Evolutionary conservation across 2,888 invertebrate species (phyloP), one percentile per base, ranked within the genome.

Genomic region (Tiphia femorata): DNA sequence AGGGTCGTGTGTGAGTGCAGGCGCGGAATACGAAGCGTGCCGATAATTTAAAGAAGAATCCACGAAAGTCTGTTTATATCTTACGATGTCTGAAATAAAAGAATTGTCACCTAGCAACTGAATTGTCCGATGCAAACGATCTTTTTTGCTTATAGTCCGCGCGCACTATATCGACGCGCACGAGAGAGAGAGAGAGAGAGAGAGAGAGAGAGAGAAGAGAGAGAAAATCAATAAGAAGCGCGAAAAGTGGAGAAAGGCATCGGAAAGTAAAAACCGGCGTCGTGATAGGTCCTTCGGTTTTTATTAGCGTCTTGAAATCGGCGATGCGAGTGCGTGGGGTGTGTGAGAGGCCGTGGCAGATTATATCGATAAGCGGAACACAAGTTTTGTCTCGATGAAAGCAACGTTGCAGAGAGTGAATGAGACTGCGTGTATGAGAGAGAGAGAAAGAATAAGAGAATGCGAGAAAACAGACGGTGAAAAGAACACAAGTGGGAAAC

Each of bases 71-170:
- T 54, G 54, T 54, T 54, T 54, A 54, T 54, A 54, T 54, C 54
- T 54, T 54, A 54, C 49, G 49, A 54, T 54, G 54, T 54, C 54
- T 54, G 54, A 54, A n/a, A 54, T 54, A 54, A 54, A 54, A n/a
- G n/a, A 54, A 54, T 54, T 54, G 54, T 54, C 54, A 54, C 49
- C n/a, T n/a, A 49, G 54, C 25, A 54, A 54, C 49, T 54, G 49
- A 49, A n/a, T n/a, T 41, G 38, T 16, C 41, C 4, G 41, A 20
- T 53, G 49, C 53, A 48, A 54, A 43, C 42, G 23, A 55, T 49
- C 43, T 50, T 55, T 50, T 38, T 43, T n/a, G 35, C 17, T 54
- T 37, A 49, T 54, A 37, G 27, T 54, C 3, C 38, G 23, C 35
- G 7, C 25, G 23, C 29, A 14, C 16, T 35, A 16, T 8, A 35